Base-by-base conservation (phyloP, 92 coral and sea anemone genomes). In the Siderastrea radians region DNA sequence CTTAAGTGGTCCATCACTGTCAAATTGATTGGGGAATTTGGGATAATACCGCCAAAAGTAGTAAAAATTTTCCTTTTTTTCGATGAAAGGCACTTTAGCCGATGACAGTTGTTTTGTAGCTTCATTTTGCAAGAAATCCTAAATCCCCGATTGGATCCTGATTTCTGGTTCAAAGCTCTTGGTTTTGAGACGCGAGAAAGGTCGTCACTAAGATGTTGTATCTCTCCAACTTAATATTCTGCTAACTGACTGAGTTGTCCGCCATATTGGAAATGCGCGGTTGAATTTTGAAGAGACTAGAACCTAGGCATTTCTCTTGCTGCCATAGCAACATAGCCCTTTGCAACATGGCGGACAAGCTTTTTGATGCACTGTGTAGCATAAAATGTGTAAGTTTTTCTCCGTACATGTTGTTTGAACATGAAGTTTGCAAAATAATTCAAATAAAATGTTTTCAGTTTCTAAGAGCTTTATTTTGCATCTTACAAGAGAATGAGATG, bases 311-410 rank as follows among this genome's bases (percentile, higher is more conserved):
- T 68, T 68, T 68, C 15, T 0, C n/a, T 44, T 47, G 72, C 72
- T 68, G 50, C 72, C 72, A 68, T 68, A 11, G 72, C 8, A 68
- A 68, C 72, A 7, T 16, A 9, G 43, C 12, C 2, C 43, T 9
- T 68, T 3, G 38, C 49, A 68, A 68, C 48, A 68, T 68, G 72
- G 72, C 72, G 72, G 72, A 68, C 72, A 49, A 68, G 50, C 72
- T 16, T 2, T 48, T 43, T 44, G 49, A 26, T 68, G 73, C 4
- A 68, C 49, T 45, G 73, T 68, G 15, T 9, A 26, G 49, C 73
- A 8, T 38, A 68, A 68, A 10, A 8, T 68, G 51, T 68, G 46
- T 26, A 26, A 68, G 73, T 45, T 68, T 6, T 68, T 68, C 0
- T 43, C 44, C n/a, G 3, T 10, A 14, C 49, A 9, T 7, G 3